These are phyloP conservation scores for Sclerodermus sp. DNA, from an alignment of 2,888 invertebrate species.

Conservation along the genomic window DNA sequence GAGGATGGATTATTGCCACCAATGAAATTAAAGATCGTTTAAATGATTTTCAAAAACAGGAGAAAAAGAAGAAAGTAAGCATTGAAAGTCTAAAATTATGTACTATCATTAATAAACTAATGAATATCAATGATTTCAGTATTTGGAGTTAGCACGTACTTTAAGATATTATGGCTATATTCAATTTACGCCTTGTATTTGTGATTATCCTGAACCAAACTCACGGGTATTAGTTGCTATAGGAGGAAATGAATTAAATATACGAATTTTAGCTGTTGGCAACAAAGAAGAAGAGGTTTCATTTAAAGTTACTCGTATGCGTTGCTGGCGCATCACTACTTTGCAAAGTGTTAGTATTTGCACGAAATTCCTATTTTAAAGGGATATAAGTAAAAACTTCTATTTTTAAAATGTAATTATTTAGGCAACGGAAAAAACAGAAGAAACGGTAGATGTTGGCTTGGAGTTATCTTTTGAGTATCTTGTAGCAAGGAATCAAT, in stretches of 20 bases:
- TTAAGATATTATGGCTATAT: conserved; percentile 89
- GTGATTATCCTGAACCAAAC: conserved; percentile 75
- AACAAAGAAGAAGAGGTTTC: conserved; percentile 74
- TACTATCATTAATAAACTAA: too few relatives aligned
- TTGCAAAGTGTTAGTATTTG: conserved; percentile 67
- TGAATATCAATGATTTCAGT: conserved; percentile 68
- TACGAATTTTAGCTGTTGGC: conserved; percentile 62
- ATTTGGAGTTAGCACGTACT: conserved; percentile 79
- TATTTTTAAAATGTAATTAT: conserved; percentile 9
- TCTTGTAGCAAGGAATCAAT: conserved; percentile 84
- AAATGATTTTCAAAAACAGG: conserved; percentile 71
- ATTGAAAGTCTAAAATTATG: neutral
- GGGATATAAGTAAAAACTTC: neutral
- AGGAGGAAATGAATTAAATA: conserved; percentile 83
- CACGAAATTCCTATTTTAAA: neutral
- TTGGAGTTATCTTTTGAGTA: conserved; percentile 94
- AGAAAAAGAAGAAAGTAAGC: conserved; percentile 78
- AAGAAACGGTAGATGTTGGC: conserved; percentile 39
- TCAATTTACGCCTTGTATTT: conserved; percentile 73
- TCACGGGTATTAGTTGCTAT: conserved; percentile 75
- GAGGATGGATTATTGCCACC: conserved; percentile 81
- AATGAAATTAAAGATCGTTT: conserved; percentile 71
- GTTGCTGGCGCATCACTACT: conserved; percentile 95
- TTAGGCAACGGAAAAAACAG: conserved; percentile 39
- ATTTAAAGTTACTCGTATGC: conserved; percentile 94